A percentile compares a stretch with the other conserved stretches of the same genome.
Conservation (phyloP, 1,140 invertebrate genomes). For the Spodoptera litura region DNA sequence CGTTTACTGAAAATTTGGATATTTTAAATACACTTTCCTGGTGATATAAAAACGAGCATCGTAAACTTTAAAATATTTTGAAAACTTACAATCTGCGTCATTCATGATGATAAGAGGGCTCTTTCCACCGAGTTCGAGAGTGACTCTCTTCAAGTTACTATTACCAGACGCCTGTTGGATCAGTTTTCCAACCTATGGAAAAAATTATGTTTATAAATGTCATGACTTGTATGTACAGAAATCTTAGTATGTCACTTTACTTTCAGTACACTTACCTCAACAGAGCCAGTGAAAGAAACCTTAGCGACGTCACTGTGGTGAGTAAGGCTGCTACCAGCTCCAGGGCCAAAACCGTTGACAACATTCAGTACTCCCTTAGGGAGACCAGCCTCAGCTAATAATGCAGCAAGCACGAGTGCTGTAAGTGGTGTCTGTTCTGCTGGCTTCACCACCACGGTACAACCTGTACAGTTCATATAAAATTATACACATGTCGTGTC, state of each 20-base stretch:
- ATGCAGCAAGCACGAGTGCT: constrained; percentile 87
- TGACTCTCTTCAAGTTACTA: constrained; percentile 90
- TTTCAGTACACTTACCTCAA: constrained; percentile 54
- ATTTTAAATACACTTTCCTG: not conserved
- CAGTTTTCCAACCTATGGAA: constrained; percentile 88
- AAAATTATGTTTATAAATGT: not conserved
- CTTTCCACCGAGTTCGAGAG: constrained; percentile 92
- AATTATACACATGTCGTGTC: not conserved
- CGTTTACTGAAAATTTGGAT: constrained; percentile 88
- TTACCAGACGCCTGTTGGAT: constrained; percentile 89
- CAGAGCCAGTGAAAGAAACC: constrained; percentile 87
- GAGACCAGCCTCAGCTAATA: constrained; percentile 89
- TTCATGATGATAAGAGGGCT: constrained; percentile 90
- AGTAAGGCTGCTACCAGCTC: constrained; percentile 88
- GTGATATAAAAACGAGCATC: not conserved
- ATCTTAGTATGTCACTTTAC: not conserved
- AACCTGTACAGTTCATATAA: constrained; percentile 69
- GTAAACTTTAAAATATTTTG: not conserved
- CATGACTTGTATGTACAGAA: not conserved
- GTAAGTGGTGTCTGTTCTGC: constrained; percentile 92
- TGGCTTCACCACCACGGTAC: constrained; percentile 86
- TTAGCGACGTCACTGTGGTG: constrained; percentile 92
- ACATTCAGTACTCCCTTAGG: constrained; percentile 89
- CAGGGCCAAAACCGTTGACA: constrained; percentile 86
- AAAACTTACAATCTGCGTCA: constrained; percentile 89